phyloP scores from a whole-genome alignment of 2,113 vertebrate genomes.

The Vicugna pacos region DNA sequence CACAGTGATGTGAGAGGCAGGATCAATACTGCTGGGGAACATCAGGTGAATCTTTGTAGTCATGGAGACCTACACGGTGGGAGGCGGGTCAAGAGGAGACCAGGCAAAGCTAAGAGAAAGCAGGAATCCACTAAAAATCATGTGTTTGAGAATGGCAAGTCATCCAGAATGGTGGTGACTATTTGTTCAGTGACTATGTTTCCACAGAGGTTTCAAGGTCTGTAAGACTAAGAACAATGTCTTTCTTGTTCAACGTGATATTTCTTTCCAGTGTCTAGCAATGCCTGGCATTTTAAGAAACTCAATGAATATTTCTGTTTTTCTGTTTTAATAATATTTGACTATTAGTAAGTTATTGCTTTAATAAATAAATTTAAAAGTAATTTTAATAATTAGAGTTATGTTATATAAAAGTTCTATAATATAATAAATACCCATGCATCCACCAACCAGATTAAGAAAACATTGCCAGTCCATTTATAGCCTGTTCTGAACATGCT shows the following conservation, averaged over 20 bases:
- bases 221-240: background rate
- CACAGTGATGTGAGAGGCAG: background rate
- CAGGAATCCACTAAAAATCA: background rate
- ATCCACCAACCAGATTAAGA: background rate
- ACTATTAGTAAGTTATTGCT: background rate
- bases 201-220: background rate
- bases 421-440: background rate
- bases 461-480: background rate
- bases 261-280: background rate
- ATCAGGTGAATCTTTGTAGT: background rate
- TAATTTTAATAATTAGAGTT: background rate
- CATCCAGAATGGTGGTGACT: background rate
- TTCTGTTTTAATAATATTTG: background rate
- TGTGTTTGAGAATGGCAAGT: background rate
- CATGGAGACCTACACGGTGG: background rate
- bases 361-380: background rate
- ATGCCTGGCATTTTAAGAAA: background rate
- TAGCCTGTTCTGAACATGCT: background rate
- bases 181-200: background rate
- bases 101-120: background rate
- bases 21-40: background rate
- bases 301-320: background rate
- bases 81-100: background rate
- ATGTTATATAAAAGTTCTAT: background rate
- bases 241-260: background rate